Evolutionary conservation across 2,888 invertebrate species (phyloP).

Genomic region (Phyllotreta cruciferae): DNA sequence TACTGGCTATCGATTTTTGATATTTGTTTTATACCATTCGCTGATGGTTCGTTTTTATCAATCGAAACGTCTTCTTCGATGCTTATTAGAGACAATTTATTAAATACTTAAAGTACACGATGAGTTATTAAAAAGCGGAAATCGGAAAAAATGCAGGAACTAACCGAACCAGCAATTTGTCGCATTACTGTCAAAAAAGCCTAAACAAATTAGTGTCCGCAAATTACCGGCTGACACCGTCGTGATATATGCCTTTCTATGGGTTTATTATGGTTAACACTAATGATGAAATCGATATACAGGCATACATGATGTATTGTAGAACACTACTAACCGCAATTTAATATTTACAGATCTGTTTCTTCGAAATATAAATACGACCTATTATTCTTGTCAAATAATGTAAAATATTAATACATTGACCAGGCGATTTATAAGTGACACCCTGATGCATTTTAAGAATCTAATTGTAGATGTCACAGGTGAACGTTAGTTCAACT

Average conservation of each 20-base stretch:
- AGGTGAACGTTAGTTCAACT: too few species aligned
- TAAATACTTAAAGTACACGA: slow-evolving; percentile 1
- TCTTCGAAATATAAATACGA: too few species aligned
- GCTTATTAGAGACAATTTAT: too few species aligned
- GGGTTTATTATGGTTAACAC: slow-evolving; percentile 18
- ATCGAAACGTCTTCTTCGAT: too few species aligned
- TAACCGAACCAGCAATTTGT: slow-evolving; percentile 23
- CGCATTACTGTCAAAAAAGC: slow-evolving; percentile 28
- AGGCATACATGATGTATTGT: background rate
- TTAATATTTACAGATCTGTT: too few species aligned
- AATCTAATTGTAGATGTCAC: too few species aligned
- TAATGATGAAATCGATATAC: slow-evolving; percentile 26
- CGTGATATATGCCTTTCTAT: slow-evolving; percentile 24
- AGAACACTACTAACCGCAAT: too few species aligned
- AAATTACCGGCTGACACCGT: slow-evolving; percentile 24
- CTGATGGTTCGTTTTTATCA: slow-evolving; percentile 2
- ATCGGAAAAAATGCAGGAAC: slow-evolving; percentile 21
- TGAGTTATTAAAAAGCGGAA: slow-evolving; percentile 21
- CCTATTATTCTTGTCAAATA: too few species aligned
- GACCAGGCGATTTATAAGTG: too few species aligned
- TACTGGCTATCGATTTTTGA: slow-evolving; percentile 23
- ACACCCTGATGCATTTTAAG: too few species aligned
- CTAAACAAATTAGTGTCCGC: slow-evolving; percentile 23
- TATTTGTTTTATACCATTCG: background rate
- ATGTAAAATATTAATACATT: too few species aligned